Base-by-base conservation (phyloP, 2,113 vertebrate genomes). In the Psettodes erumei region DNA sequence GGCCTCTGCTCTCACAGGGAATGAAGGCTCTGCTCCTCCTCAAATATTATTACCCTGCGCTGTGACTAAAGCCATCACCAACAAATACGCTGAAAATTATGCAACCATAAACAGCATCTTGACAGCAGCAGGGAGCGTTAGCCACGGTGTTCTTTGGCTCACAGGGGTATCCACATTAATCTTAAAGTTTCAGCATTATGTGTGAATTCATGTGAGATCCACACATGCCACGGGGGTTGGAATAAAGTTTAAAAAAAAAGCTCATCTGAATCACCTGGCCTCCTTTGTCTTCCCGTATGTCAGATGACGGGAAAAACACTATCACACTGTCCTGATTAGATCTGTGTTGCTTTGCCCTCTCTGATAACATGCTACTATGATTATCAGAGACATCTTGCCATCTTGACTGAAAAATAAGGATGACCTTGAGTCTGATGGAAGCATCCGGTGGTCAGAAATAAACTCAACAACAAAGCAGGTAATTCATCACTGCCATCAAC, bases 361-460 rank as follows among this genome's bases (percentile, higher is more conserved):
- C 92, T 81, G 88, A 93, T 93, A 90, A 86, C 72, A 83, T 54
- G 75, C 89, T 88, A 64, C 84, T 88, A 73, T 91, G 81, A 90
- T 90, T 91, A 93, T 92, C 92, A 77, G 78, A 79, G 85, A 88
- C 79, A 93, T 90, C 88, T 90, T 73, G 75, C 67, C 83, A 79
- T 77, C 71, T 75, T 71, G 59, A 69, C 54, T 58, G 68, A 78
- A 85, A 77, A 84, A 71, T 53, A 16, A 53, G 59, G 82, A 74
- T 88, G 84, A 92, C 90, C 86, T 92, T 92, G 86, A 88, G 65
- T 76, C 32, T 43, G 56, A 1, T 60, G 28, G 19, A 71, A 35
- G 28, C 53, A 45, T 56, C 66, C 13, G 11, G 15, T n/a, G 21
- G 23, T 71, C 42, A 28, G 28, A 56, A 11, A 21, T 54, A 23